Evolutionary conservation across 2,888 invertebrate genomes (phyloP).

Genomic region (Lobophora halterata): DNA sequence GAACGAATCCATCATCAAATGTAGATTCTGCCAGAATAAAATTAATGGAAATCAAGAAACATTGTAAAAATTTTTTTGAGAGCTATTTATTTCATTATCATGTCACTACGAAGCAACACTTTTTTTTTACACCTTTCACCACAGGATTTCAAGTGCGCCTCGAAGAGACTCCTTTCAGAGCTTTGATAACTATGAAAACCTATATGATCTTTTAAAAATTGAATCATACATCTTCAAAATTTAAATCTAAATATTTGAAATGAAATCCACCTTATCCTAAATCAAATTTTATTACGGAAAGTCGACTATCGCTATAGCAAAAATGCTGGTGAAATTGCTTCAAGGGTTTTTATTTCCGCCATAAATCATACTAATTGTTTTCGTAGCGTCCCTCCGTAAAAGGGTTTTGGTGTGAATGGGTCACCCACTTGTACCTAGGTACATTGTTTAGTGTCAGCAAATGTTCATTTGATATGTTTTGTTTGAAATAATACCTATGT

Average conservation of each 20-base stretch:
- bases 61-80: no score
- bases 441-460: constrained; percentile 41
- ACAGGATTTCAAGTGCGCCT: no score
- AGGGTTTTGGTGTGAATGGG: constrained; percentile 45
- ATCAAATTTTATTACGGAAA: constrained; percentile 61
- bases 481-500: no score
- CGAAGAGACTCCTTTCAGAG: no score
- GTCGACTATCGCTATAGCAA: constrained; percentile 63
- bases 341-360: constrained; percentile 69
- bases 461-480: constrained; percentile 35
- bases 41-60: no score
- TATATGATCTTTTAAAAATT: no score
- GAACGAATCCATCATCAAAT: no score
- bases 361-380: constrained; percentile 76
- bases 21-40: no score
- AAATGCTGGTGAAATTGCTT: constrained; percentile 65
- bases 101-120: no score
- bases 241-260: constrained; percentile 10
- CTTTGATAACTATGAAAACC: no score
- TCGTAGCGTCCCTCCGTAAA: constrained; percentile 48
- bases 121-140: no score
- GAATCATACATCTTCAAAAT: neutral
- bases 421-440: constrained; percentile 34
- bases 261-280: constrained; percentile 55
- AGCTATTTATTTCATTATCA: no score